Conservation (phyloP, 2,113 vertebrate species). For the Charina bottae region DNA sequence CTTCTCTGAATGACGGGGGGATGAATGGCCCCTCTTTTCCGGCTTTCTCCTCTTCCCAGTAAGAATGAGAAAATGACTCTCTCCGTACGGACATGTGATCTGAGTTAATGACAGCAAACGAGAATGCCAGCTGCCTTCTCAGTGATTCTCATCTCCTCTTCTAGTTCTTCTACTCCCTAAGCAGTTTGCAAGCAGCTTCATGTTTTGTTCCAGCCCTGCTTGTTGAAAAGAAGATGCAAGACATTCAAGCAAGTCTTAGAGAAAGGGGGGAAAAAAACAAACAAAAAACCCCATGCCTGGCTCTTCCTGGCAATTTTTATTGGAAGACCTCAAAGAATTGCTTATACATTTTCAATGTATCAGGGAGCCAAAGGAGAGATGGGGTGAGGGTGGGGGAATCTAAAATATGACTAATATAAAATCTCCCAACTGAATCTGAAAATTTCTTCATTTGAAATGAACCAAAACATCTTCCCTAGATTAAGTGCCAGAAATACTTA, state of each 20-base stretch:
- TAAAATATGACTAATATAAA: background rate
- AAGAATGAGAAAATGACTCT: constrained; percentile 63
- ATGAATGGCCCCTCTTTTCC: constrained; percentile 52
- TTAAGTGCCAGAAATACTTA: background rate
- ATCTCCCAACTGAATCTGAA: background rate
- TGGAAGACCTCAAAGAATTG: constrained; percentile 58
- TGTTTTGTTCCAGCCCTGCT: constrained; percentile 60
- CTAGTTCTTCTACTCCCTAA: constrained; percentile 46
- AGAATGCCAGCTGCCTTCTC: constrained; percentile 60
- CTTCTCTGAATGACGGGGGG: constrained; percentile 63
- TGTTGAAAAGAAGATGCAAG: constrained; percentile 44
- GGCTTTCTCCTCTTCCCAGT: constrained; percentile 50
- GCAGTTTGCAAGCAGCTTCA: constrained; percentile 53
- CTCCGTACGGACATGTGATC: constrained; percentile 40
- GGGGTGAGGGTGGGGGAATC: background rate
- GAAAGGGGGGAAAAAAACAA: background rate
- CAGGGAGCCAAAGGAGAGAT: constrained; percentile 26
- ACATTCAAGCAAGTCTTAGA: background rate
- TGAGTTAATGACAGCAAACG: constrained; percentile 50
- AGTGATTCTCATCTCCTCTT: constrained; percentile 37
- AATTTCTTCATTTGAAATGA: background rate
- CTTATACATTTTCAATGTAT: constrained; percentile 46
- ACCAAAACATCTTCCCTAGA: background rate
- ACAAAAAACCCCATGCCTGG: background rate
- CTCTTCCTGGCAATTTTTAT: constrained; percentile 58